Base-by-base conservation (phyloP, 2,113 vertebrate genomes). In the Phocoena phocoena region DNA sequence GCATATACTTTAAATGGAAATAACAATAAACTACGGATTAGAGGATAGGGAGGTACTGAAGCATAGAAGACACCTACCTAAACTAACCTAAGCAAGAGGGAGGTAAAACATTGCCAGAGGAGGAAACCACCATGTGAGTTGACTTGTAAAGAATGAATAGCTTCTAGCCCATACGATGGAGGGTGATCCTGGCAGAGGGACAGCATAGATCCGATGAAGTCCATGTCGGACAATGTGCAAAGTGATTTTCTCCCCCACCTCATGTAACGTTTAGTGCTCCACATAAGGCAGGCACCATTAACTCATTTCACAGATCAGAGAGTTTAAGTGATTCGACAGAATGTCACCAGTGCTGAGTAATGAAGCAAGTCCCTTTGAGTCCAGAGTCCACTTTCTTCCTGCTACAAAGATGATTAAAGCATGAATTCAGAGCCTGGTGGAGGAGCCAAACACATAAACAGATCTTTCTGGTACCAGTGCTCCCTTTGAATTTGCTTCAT, bases 291-390 rank as follows among this genome's bases (percentile, higher is more conserved):
- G 44, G 47, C 36, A 25, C 26, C 33, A 0, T 88, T 44, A 47
- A 79, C 44, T 89, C 86, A 82, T 44, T 70, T 82, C 58, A 76
- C 79, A 77, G 47, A 38, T 79, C 47, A 31, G 36, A 50, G 90
- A 68, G 26, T 93, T 73, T 80, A 58, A 97, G 80, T 62, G 88
- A 93, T 58, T 93, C 1, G 71, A 73, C 89, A 93, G 38, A 93
- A 82, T 91, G 92, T 62, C 85, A 77, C 92, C n/a, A 31, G 0
- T 31, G 41, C 41, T 70, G 58, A 92, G 83, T 63, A 82, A 92
- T 41, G 63, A 73, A 62, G 58, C 73, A 20, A 68, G 71, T 79
- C 58, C 17, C 1, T 80, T 31, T 41, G 44, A 70, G 50, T 17
- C 81, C 88, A 80, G n/a, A 60, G 85, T 84, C 71, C 50, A 44